Base-by-base conservation (phyloP, 2,113 vertebrate genomes). In the Pampusana beccarii region DNA sequence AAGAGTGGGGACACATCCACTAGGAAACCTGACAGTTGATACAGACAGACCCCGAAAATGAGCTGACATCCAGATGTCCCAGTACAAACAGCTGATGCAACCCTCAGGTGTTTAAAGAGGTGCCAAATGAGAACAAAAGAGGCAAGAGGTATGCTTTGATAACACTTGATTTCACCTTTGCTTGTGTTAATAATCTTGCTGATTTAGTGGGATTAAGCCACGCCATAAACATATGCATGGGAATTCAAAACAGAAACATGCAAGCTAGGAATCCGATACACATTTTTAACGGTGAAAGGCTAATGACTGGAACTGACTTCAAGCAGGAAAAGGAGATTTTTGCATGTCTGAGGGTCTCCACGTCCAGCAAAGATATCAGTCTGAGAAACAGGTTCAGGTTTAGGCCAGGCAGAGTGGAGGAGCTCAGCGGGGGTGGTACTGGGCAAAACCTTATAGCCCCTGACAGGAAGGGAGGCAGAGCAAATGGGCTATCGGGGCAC, bases 301-400 rank as follows among this genome's bases (percentile, higher is more conserved):
- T 65, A 40, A 78, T 6, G 34, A 48, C 24, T 66, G 17, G 26
- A 73, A 66, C 16, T 48, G 48, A 44, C 19, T 46, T 74, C 11
- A 29, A 31, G 42, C 2, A 67, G 36, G 46, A 78, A 66, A 87
- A 71, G 16, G 57, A 44, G 5, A n/a, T 16, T 77, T 78, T 87
- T 84, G n/a, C 8, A 53, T 18, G 34, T 42, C 29, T 64, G 70
- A 82, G 25, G 13, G 34, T 74, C 36, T 62, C 71, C 42, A 40
- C 0, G 0, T 33, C 2, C 10, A 78, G 46, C 61, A 69, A 57
- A 80, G 38, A 11, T 19, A 48, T 7, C 0, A 1, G 10, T 15
- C 56, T 84, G 85, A 38, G 60, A 36, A 61, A 48, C 0, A 2
- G 50, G 6, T 33, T 89, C 40, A 53, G 16, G 80, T 33, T 89